phyloP scores from a whole-genome alignment of 2,888 invertebrate species.

The Acleris holmiana region DNA sequence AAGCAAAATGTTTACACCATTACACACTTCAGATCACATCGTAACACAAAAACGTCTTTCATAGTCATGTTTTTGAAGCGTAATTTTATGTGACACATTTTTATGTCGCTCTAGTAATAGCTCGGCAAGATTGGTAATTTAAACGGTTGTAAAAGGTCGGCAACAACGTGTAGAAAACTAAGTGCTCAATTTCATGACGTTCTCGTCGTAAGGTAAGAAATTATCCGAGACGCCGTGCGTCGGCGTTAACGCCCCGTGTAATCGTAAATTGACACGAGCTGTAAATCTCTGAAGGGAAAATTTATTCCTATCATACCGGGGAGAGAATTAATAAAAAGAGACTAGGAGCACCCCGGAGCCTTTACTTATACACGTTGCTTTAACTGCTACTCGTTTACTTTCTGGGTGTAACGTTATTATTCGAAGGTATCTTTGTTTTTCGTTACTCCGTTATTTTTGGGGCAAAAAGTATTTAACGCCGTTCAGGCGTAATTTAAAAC shows the following conservation, averaged over 20 bases:
- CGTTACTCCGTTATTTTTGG: neutral
- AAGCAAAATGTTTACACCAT: neutral
- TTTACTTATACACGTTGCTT: slow-evolving; percentile 1
- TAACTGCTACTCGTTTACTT: slow-evolving; percentile 8
- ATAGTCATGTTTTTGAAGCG: neutral
- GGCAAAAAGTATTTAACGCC: neutral
- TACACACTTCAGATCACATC: neutral
- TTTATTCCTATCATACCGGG: slow-evolving; percentile 20
- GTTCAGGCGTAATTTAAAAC: no score
- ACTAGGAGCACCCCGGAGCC: slow-evolving; percentile 3
- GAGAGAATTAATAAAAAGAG: slow-evolving; percentile 15
- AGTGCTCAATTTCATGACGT: slow-evolving; percentile 24
- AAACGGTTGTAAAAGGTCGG: slow-evolving; percentile 16
- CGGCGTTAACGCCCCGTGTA: slow-evolving; percentile 38
- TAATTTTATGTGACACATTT: neutral
- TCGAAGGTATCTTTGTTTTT: neutral
- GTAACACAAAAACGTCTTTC: neutral
- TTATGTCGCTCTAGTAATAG: neutral
- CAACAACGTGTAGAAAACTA: slow-evolving; percentile 24
- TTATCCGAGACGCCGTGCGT: slow-evolving; percentile 37
- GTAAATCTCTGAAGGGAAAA: slow-evolving; percentile 26
- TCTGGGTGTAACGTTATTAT: neutral
- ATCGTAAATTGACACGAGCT: slow-evolving; percentile 39
- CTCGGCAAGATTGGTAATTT: slow-evolving; percentile 4
- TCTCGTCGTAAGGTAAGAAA: slow-evolving; percentile 36